Evolutionary conservation across 1,140 invertebrate species (phyloP).

Genomic region (Euura lappo): DNA sequence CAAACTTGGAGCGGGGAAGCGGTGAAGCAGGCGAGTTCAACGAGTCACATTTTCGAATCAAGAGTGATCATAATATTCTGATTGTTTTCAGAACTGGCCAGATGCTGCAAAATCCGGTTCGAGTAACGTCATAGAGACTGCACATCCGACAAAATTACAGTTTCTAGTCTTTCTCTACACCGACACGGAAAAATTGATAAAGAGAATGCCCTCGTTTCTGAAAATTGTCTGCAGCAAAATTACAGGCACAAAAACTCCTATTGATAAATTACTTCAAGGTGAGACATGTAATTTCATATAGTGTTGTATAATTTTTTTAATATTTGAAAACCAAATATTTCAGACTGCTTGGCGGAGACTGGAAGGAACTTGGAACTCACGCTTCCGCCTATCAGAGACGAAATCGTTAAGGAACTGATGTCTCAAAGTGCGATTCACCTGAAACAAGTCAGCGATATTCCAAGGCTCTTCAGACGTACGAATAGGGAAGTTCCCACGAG

Average conservation of each 20-base stretch:
- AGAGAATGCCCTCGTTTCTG: conserved; percentile 57
- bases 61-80: background rate
- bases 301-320: conserved; percentile 11
- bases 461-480: conserved; percentile 89
- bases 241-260: conserved; percentile 29
- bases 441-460: conserved; percentile 88
- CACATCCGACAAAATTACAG: conserved; percentile 44
- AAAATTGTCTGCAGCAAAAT: conserved; percentile 56
- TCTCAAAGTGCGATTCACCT: conserved; percentile 65
- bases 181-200: conserved; percentile 55
- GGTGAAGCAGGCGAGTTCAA: conserved; percentile 47
- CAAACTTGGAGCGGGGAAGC: conserved; percentile 69
- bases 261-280: conserved; percentile 46
- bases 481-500: conserved; percentile 85
- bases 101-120: conserved; percentile 38
- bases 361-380: conserved; percentile 55
- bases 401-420: conserved; percentile 66
- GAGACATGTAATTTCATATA: conserved; percentile 18
- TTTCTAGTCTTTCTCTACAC: conserved; percentile 60
- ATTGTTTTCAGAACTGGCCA: conserved; percentile 37
- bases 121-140: conserved; percentile 31
- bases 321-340: conserved; percentile 15
- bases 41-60: background rate
- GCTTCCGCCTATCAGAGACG: conserved; percentile 62
- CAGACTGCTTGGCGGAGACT: conserved; percentile 62